Evolutionary conservation across 2,113 vertebrate species (phyloP).

Genomic region (Chiloscyllium plagiosum): DNA sequence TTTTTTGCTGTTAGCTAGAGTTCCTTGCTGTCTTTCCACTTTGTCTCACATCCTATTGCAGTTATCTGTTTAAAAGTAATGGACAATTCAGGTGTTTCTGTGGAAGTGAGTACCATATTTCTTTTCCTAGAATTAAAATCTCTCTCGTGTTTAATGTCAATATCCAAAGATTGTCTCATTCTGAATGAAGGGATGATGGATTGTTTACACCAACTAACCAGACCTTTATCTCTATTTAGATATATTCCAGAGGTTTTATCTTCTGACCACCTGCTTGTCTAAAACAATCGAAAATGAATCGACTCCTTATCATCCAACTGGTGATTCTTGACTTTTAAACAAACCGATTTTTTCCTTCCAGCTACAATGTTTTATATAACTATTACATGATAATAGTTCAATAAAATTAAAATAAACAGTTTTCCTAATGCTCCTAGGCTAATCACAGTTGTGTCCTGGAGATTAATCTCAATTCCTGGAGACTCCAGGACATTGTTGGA

Average conservation of each 20-base stretch:
- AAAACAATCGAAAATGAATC: neutral
- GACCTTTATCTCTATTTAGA: neutral
- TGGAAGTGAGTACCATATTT: neutral
- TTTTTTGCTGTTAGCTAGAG: neutral
- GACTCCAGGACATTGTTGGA: too few species aligned
- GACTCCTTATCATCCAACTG: neutral
- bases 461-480: neutral
- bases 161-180: neutral
- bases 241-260: neutral
- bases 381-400: neutral
- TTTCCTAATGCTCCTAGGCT: neutral
- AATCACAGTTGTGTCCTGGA: neutral
- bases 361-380: neutral
- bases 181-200: neutral
- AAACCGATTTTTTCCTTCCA: neutral
- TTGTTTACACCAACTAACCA: neutral
- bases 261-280: neutral
- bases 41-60: neutral
- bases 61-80: neutral
- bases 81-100: neutral
- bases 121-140: neutral
- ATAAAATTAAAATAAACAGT: neutral
- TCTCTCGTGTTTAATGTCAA: neutral
- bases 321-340: neutral
- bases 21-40: neutral